Percentiles rank a stretch among this genome's conserved stretches.
Conservation (phyloP, 64 coral and sea anemone genomes). For the Anthopleura sola region DNA sequence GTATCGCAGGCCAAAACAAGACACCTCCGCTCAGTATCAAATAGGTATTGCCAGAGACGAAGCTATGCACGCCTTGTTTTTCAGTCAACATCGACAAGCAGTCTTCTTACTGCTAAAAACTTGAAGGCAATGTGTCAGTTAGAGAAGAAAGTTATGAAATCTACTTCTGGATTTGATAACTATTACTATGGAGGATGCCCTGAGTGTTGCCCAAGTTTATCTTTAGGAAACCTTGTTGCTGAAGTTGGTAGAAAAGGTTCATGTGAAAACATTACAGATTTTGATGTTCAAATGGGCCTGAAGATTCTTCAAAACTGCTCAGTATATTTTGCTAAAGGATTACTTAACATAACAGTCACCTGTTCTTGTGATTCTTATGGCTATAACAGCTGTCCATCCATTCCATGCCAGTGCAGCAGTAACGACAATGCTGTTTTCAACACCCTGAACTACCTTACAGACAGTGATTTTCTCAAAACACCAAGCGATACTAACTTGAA, state of each 20-base stretch:
- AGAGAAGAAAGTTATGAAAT: conserved; percentile 40
- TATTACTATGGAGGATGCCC: not conserved
- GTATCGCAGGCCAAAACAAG: not conserved
- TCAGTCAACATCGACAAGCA: conserved; percentile 32
- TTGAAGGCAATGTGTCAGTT: conserved; percentile 69
- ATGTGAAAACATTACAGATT: conserved; percentile 58
- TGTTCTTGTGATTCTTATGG: not conserved
- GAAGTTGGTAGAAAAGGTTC: conserved; percentile 33
- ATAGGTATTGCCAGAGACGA: not conserved
- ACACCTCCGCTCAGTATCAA: not conserved
- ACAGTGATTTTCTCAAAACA: conserved; percentile 50
- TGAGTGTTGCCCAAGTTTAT: conserved; percentile 38
- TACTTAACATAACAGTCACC: not conserved
- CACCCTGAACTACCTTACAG: conserved; percentile 59
- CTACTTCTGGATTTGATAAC: not conserved
- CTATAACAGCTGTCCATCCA: not conserved
- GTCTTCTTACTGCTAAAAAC: conserved; percentile 47
- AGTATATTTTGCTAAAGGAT: conserved; percentile 35
- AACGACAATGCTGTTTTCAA: conserved; percentile 48
- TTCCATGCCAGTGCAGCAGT: conserved; percentile 47
- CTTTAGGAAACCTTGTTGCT: conserved; percentile 68
- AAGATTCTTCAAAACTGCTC: conserved; percentile 44
- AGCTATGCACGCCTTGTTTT: conserved; percentile 33
- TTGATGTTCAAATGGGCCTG: conserved; percentile 44
- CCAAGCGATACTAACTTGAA: conserved; percentile 34